Conservation (phyloP, 2,797 vertebrate genomes). For the Esox lucius region DNA sequence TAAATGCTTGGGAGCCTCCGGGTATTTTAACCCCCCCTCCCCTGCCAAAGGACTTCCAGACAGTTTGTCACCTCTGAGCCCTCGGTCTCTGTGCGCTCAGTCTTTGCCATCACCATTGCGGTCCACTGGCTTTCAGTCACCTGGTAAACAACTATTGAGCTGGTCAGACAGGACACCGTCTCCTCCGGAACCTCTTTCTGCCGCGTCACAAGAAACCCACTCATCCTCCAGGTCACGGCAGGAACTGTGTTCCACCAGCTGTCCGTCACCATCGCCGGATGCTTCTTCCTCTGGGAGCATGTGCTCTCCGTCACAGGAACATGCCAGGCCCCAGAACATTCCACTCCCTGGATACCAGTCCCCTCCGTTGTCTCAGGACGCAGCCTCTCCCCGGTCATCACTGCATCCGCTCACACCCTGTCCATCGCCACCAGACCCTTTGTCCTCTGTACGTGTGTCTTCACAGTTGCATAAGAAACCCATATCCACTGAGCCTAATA, state of each 20-base stretch:
- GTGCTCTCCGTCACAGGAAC: conserved; percentile 12
- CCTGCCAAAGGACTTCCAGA: neutral
- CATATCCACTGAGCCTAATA: neutral
- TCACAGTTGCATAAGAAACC: neutral
- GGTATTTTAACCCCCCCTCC: neutral
- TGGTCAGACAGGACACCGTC: neutral
- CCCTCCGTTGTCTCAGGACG: conserved; percentile 18
- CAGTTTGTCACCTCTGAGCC: neutral
- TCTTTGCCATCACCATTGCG: conserved; percentile 5
- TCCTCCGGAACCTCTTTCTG: neutral
- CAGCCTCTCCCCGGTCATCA: conserved; percentile 13
- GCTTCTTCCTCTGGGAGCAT: neutral
- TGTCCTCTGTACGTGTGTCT: neutral
- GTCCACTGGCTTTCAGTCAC: neutral
- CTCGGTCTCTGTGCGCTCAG: conserved; percentile 4
- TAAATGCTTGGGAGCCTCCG: conserved; percentile 32
- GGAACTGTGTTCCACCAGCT: conserved; percentile 7
- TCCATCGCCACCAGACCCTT: neutral
- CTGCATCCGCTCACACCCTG: conserved; percentile 8
- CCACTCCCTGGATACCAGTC: conserved; percentile 6
- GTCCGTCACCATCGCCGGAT: conserved; percentile 6
- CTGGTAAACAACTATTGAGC: neutral
- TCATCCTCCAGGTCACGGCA: neutral
- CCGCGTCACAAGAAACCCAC: conserved; percentile 4
- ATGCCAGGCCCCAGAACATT: too few relatives aligned